phyloP scores from a whole-genome alignment of 2,113 vertebrate genomes.

The Merops nubicus region DNA sequence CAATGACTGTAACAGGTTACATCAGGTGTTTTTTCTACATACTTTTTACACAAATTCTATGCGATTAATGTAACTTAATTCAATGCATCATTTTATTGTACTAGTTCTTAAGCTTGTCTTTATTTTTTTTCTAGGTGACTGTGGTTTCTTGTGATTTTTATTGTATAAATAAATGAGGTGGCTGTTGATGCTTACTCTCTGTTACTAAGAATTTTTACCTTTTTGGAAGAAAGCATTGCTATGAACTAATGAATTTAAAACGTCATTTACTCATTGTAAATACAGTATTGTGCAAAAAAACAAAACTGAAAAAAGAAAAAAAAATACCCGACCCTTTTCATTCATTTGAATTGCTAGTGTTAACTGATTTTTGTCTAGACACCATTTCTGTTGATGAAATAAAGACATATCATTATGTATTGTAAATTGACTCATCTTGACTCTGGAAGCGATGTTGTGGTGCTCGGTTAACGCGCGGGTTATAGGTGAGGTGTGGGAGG shows the following conservation, averaged over 20 bases:
- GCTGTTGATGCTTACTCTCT: constrained; percentile 97
- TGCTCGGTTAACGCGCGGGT: fast-evolving
- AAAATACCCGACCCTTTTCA: constrained; percentile 80
- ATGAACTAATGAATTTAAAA: constrained; percentile 96
- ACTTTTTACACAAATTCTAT: constrained; percentile 99
- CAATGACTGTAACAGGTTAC: constrained; percentile 99
- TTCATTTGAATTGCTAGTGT: constrained; percentile 99
- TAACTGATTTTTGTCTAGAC: constrained; percentile 99
- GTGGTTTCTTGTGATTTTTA: constrained; percentile 98
- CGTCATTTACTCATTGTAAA: constrained; percentile 96
- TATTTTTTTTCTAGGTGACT: constrained; percentile 92
- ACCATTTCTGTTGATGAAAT: constrained; percentile 99
- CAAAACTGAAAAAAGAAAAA: constrained; percentile 67
- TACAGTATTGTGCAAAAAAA: constrained; percentile 94
- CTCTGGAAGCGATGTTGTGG: neutral
- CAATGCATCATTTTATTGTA: constrained; percentile 97
- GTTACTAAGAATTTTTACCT: constrained; percentile 97
- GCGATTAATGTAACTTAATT: constrained; percentile 98
- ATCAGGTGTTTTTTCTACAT: constrained; percentile 99
- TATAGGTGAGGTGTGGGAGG: neutral
- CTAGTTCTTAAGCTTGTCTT: constrained; percentile 93
- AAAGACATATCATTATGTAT: constrained; percentile 97
- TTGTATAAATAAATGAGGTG: constrained; percentile 95
- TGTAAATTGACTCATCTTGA: constrained; percentile 62
- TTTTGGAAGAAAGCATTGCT: constrained; percentile 86